These are phyloP conservation scores for Charaxes varanes DNA, from an alignment of 1,140 invertebrate species.

Conservation along the genomic window DNA sequence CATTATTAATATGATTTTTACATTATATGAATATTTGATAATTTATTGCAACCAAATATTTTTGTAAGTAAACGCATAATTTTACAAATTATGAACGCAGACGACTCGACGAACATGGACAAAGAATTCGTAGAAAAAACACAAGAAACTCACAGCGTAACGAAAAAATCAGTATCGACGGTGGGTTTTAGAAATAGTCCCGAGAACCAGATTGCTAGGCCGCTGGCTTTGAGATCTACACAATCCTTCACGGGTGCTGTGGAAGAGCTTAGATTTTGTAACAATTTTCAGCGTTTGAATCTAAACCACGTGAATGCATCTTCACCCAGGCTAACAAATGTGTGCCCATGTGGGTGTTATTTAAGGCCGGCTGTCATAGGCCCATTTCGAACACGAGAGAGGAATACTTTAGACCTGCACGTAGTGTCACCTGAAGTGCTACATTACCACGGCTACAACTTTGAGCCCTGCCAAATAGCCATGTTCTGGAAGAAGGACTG, in stretches of 20 bases:
- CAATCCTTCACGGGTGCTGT: slow-evolving; percentile 68
- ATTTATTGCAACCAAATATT: too few relatives aligned
- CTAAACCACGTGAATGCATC: slow-evolving; percentile 40
- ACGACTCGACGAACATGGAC: slow-evolving; percentile 57
- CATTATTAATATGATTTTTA: too few relatives aligned
- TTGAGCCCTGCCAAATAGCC: slow-evolving; percentile 55
- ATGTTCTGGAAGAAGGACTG: slow-evolving; percentile 80
- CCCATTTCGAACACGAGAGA: slow-evolving; percentile 58
- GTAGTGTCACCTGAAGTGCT: slow-evolving; percentile 58
- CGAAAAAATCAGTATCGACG: slow-evolving; percentile 59
- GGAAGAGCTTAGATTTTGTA: slow-evolving; percentile 53
- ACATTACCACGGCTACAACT: slow-evolving; percentile 56
- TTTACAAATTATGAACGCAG: slow-evolving; percentile 40
- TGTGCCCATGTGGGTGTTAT: slow-evolving; percentile 64
- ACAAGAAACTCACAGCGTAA: slow-evolving; percentile 43
- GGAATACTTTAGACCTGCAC: slow-evolving; percentile 51
- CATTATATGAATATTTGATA: too few relatives aligned
- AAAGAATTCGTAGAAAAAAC: slow-evolving; percentile 51
- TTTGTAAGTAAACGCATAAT: slow-evolving; percentile 3
- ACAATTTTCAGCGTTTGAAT: slow-evolving; percentile 53
- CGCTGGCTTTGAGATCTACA: slow-evolving; percentile 55
- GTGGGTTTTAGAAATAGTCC: slow-evolving; percentile 51
- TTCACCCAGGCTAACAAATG: slow-evolving; percentile 33
- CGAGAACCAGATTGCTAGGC: slow-evolving; percentile 46
- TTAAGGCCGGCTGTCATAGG: slow-evolving; percentile 34